phyloP scores from a whole-genome alignment of 2,797 vertebrate species.

The Tangara arthus region DNA sequence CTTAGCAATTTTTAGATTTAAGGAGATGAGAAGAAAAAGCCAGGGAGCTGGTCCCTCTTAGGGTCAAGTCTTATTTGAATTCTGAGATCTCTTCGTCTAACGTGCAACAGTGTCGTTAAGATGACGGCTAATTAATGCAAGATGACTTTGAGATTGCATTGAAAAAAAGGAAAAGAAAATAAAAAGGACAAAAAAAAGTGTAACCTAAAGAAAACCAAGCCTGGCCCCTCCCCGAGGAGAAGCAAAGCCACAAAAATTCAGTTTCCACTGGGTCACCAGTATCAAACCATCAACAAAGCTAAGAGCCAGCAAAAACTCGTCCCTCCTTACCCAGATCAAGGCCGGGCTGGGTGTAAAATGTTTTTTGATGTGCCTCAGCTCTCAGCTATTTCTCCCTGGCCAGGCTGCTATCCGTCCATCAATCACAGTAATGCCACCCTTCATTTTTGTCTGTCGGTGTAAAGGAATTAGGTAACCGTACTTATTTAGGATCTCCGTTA shows the following conservation, averaged over 20 bases:
- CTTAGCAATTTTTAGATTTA: conserved; percentile 79
- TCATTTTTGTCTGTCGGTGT: background rate
- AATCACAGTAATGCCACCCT: background rate
- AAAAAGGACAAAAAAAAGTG: background rate
- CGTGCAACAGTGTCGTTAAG: conserved; percentile 67
- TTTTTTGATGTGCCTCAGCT: background rate
- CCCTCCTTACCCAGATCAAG: background rate
- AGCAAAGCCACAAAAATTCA: background rate
- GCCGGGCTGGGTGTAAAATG: background rate
- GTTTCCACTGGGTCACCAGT: conserved; percentile 1
- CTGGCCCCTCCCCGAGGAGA: background rate
- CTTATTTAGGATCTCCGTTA: conserved; percentile 47
- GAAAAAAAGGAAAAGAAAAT: background rate
- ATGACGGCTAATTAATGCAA: conserved; percentile 72
- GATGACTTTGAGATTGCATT: conserved; percentile 67
- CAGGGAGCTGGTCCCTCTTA: conserved; percentile 67
- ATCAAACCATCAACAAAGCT: background rate
- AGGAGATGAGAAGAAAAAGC: conserved; percentile 78
- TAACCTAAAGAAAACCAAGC: background rate
- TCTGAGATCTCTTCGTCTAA: conserved; percentile 68
- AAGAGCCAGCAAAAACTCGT: background rate
- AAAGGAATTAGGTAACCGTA: conserved; percentile 44
- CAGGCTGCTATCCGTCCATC: background rate
- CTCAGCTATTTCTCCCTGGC: background rate
- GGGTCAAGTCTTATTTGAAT: conserved; percentile 76